Base-by-base conservation (phyloP, 53 echinoderm and acorn worm genomes). In the Henricia sp. region DNA sequence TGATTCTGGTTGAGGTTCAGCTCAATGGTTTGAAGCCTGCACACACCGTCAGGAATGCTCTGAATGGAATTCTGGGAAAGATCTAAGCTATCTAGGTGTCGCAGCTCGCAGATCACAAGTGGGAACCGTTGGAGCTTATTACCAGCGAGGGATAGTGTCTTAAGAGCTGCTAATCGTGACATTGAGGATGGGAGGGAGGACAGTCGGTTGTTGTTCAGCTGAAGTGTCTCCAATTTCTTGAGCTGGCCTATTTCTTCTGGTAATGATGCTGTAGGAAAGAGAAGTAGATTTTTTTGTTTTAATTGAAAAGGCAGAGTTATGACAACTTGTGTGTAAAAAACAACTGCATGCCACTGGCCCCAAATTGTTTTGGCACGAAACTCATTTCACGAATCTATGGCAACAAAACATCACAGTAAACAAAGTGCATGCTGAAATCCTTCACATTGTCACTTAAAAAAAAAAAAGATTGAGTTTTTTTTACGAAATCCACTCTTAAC, bases 1-100 rank as follows among this genome's bases (percentile, higher is more conserved):
- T 95, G 94, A 65, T 99, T 99, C 76, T 94, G 92, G 72, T 99
- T 99, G 20, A 95, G 80, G 74, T 99, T 99, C 25, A 99, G 88
- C 76, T 99, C 99, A 30, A 93, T 92, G 24, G 99, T 87, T 63
- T 99, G 92, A 3, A 99, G 82, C 32, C 84, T 68, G 20, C 86
- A 91, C 19, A 91, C 82, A 14, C 92, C 90, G 52, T 87, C 89
- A 8, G 99, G 99, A 51, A 99, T 69, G 64, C 56, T 38, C 21
- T 58, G 78, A 19, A 99, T 88, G 29, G 62, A 26, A 73, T 99
- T 99, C 87, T 87, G 91, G 42, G 94, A 99, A 21, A 99, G 87
- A 56, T 99, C 99, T 68, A 99, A 71, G 10, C 90, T 72, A 77
- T 99, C 94, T 42, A 99, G 85, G 55, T 95, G 94, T 71, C 92